These are phyloP conservation scores for Drosophila nigritarsus DNA, from an alignment of 2,888 invertebrate species.

Conservation along the genomic window DNA sequence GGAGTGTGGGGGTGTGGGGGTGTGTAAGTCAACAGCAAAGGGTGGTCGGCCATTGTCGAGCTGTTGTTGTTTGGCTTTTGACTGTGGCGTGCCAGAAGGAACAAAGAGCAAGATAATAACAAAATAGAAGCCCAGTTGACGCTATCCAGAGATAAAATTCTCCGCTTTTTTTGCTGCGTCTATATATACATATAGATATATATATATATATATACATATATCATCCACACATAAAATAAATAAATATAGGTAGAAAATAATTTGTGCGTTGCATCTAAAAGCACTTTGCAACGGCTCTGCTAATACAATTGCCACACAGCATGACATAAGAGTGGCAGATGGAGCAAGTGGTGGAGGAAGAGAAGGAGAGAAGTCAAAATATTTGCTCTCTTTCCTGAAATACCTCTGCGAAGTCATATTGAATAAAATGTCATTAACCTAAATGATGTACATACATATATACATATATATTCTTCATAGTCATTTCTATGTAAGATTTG, in stretches of 20 bases:
- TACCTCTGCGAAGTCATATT: not conserved
- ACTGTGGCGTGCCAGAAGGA: slow-evolving; percentile 32
- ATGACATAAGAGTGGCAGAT: not conserved
- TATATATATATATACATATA: no score
- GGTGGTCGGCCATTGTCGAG: slow-evolving; percentile 46
- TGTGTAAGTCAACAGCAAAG: slow-evolving; percentile 9
- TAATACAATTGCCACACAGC: slow-evolving; percentile 42
- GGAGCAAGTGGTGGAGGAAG: not conserved
- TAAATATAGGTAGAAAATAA: slow-evolving; percentile 12
- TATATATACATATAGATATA: not conserved
- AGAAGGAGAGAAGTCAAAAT: not conserved
- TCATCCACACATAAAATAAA: no score
- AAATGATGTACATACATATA: not conserved
- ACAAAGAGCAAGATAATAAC: slow-evolving; percentile 50
- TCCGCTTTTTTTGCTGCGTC: not conserved
- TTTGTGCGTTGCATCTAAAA: slow-evolving; percentile 46
- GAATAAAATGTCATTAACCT: not conserved
- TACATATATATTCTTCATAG: not conserved
- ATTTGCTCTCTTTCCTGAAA: not conserved
- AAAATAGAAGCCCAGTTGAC: slow-evolving; percentile 32
- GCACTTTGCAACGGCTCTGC: slow-evolving; percentile 28
- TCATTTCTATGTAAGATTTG: not conserved
- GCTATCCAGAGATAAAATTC: slow-evolving; percentile 21
- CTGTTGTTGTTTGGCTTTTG: slow-evolving; percentile 47
- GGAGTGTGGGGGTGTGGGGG: not conserved